Conservation (phyloP, 2,797 vertebrate species). For the Centropyge bicolor region DNA sequence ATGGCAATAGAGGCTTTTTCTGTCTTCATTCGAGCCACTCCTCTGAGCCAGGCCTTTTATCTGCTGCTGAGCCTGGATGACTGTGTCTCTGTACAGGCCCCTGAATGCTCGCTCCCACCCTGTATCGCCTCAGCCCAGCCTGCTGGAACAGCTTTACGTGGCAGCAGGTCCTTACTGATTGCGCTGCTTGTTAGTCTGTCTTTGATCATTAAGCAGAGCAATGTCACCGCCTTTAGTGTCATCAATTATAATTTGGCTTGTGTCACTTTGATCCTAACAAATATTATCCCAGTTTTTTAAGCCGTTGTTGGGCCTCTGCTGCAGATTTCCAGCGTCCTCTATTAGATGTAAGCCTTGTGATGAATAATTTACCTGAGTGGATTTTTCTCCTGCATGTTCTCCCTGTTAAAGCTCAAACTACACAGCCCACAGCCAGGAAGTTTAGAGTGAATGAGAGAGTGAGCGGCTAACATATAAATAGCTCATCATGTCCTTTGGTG, state of each 20-base stretch:
- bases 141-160: conserved; percentile 40
- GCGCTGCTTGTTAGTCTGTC: conserved; percentile 64
- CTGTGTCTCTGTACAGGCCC: conserved; percentile 2
- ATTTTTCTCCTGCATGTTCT: conserved; percentile 43
- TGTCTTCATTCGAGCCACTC: conserved; percentile 9
- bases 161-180: conserved; percentile 57
- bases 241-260: conserved; percentile 62
- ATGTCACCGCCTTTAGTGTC: conserved; percentile 64
- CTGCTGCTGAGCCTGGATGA: neutral
- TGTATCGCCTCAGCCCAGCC: conserved; percentile 30
- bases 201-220: conserved; percentile 73
- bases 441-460: conserved; percentile 31
- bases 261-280: conserved; percentile 70
- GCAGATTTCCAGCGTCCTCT: conserved; percentile 30
- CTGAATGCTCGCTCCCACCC: conserved; percentile 27
- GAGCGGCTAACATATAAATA: conserved; percentile 48
- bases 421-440: conserved; percentile 35
- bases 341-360: conserved; percentile 42
- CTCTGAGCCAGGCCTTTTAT: conserved; percentile 14
- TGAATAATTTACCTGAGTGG: conserved; percentile 72
- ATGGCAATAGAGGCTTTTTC: neutral
- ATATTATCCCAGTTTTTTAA: conserved; percentile 60
- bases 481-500: conserved; percentile 52
- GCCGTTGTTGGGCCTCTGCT: conserved; percentile 41
- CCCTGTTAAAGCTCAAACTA: conserved; percentile 30